These are phyloP conservation scores for Platysteira castanea DNA, from an alignment of 2,113 vertebrate genomes.

Conservation along the genomic window DNA sequence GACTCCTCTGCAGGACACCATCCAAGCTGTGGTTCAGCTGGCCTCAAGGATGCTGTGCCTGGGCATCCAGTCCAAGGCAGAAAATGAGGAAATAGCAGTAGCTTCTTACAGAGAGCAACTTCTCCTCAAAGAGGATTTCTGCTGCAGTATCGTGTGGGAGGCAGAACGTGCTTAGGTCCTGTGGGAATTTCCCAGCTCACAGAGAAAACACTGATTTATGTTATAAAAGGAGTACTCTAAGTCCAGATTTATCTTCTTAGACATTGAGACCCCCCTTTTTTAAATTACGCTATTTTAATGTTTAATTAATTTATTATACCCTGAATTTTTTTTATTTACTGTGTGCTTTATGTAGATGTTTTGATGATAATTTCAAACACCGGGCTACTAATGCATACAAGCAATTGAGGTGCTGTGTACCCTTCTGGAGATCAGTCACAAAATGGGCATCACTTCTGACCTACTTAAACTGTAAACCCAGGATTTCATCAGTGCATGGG, in stretches of 20 bases:
- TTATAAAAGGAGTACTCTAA: not conserved
- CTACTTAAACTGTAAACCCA: not conserved
- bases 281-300: not conserved
- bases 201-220: not conserved
- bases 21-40: not conserved
- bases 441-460: not conserved
- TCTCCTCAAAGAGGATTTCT: not conserved
- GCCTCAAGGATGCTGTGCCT: not conserved
- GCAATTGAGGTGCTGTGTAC: not conserved
- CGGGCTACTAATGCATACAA: not conserved
- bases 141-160: not conserved
- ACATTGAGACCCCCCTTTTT: not conserved
- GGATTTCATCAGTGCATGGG: not conserved
- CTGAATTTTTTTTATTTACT: not conserved
- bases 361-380: not conserved
- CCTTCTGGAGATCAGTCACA: not conserved
- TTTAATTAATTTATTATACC: not conserved
- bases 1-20: not conserved
- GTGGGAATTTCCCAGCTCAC: not conserved
- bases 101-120: not conserved
- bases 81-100: not conserved
- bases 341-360: not conserved
- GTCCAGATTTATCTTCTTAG: not conserved
- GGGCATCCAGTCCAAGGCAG: not conserved
- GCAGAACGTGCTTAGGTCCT: not conserved